phyloP scores from a whole-genome alignment of 2,797 vertebrate genomes.

The Babyrousa celebensis region DNA sequence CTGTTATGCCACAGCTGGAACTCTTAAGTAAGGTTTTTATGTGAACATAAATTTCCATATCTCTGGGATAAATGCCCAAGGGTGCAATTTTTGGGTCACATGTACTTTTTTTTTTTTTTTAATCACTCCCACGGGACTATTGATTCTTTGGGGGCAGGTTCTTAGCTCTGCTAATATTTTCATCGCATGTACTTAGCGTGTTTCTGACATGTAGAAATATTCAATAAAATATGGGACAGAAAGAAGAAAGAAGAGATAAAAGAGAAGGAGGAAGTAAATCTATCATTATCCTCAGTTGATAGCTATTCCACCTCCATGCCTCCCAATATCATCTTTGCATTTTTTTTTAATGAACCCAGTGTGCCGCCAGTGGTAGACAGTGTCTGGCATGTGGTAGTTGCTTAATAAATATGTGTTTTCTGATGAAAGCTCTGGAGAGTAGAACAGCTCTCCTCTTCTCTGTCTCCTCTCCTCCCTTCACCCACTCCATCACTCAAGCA shows the following conservation, averaged over 20 bases:
- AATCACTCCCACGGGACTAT: not conserved
- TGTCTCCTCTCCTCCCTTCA: not conserved
- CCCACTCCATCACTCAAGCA: not conserved
- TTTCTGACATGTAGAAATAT: not conserved
- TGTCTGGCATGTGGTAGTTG: not conserved
- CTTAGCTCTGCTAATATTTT: not conserved
- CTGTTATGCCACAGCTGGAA: too few species aligned
- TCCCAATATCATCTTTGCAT: not conserved
- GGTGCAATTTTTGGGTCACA: not conserved
- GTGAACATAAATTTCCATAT: not conserved
- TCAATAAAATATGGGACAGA: not conserved
- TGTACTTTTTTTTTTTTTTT: not conserved
- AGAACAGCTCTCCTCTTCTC: not conserved
- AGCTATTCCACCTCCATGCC: not conserved
- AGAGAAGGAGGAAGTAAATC: not conserved
- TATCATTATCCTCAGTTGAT: not conserved
- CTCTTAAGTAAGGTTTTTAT: not conserved
- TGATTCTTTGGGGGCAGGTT: not conserved
- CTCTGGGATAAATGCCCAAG: not conserved
- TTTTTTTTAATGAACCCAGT: not conserved
- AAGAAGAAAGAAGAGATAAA: not conserved
- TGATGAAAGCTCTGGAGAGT: not conserved
- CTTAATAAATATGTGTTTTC: not conserved
- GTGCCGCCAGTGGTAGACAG: too few species aligned
- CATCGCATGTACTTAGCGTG: not conserved